Conservation (phyloP, 2,888 invertebrate genomes). For the Aethes cnicana region DNA sequence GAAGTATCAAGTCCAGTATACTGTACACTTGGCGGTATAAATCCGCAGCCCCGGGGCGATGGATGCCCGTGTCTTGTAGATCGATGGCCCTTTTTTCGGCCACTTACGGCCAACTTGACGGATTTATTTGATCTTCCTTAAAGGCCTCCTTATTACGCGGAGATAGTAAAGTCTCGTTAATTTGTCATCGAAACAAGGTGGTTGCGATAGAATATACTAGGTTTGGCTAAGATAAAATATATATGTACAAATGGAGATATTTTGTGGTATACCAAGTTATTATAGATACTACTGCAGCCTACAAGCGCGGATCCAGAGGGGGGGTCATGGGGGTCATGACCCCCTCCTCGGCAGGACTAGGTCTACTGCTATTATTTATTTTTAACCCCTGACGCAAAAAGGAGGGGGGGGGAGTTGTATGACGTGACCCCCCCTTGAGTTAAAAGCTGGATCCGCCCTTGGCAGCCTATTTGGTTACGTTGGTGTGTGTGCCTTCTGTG, state of each 20-base stretch:
- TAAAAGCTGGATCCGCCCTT: no score
- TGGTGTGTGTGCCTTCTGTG: conserved; percentile 92
- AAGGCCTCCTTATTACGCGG: conserved; percentile 19
- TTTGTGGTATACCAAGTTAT: no score
- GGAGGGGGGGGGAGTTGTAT: no score
- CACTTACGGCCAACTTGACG: conserved; percentile 32
- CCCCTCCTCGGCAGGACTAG: no score
- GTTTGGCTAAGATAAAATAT: not conserved
- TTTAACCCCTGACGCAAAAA: no score
- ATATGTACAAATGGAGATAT: no score
- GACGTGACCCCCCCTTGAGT: no score
- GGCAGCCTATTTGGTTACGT: conserved; percentile 90
- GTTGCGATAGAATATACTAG: not conserved
- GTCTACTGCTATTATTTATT: no score
- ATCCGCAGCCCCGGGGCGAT: conserved; percentile 32
- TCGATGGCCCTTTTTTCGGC: conserved; percentile 32
- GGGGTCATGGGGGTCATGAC: no score
- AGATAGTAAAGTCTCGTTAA: conserved; percentile 24
- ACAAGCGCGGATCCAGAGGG: no score
- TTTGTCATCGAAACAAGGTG: conserved; percentile 16
- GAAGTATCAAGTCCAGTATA: conserved; percentile 12
- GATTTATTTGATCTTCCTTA: conserved; percentile 33
- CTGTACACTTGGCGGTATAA: conserved; percentile 14
- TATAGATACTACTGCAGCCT: no score
- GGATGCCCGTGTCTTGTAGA: conserved; percentile 32